Conservation (phyloP, 2,888 invertebrate genomes). For the Synanthedon myopaeformis region DNA sequence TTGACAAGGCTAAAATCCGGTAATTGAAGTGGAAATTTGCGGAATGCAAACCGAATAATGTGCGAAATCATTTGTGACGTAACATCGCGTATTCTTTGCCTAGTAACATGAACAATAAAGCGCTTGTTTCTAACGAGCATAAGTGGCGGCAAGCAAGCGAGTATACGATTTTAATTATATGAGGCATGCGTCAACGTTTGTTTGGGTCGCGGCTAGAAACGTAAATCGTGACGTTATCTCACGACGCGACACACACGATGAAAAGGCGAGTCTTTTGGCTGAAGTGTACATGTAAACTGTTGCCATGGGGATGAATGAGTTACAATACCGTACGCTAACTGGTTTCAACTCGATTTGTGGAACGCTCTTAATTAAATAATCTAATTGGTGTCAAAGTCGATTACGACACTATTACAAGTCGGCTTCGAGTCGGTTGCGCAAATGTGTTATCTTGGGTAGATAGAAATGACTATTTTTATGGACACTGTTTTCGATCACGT, state of each 20-base stretch:
- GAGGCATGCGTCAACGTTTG: slow-evolving; percentile 5
- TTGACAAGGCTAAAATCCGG: too few relatives aligned
- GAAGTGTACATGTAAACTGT: neutral
- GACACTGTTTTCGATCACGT: too few relatives aligned
- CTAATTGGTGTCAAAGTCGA: slow-evolving; percentile 16
- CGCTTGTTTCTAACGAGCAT: neutral
- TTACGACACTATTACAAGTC: slow-evolving; percentile 6
- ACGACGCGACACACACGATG: neutral
- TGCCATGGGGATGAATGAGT: neutral
- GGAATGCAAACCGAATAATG: too few relatives aligned
- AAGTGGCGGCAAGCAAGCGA: neutral
- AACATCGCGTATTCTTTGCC: slow-evolving; percentile 1
- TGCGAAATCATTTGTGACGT: neutral
- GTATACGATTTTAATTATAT: neutral
- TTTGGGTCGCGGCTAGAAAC: slow-evolving; percentile 13
- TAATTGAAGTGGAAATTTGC: too few relatives aligned
- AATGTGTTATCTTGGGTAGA: slow-evolving; percentile 1
- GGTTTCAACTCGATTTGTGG: slow-evolving; percentile 4
- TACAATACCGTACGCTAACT: neutral
- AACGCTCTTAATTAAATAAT: slow-evolving; percentile 13
- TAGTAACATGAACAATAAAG: slow-evolving; percentile 4
- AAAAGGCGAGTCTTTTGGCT: neutral
- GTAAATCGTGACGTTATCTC: slow-evolving; percentile 15
- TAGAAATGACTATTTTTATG: neutral
- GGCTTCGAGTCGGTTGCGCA: slow-evolving; percentile 6